Base-by-base conservation (phyloP, 1,140 invertebrate species). In the Leptinotarsa lineolata region DNA sequence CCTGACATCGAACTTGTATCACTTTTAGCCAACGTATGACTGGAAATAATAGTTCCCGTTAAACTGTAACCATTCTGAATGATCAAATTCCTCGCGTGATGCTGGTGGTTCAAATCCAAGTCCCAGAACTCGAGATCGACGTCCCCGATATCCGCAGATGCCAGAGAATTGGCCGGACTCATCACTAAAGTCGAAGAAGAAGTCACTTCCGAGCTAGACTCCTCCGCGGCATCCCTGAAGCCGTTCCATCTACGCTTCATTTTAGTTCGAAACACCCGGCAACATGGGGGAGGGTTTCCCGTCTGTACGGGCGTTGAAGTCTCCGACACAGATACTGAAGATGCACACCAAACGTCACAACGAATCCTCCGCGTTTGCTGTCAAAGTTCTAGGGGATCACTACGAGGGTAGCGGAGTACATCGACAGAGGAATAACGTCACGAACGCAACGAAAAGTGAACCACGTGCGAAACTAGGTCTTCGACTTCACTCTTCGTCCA, bases 121-220 rank as follows among this genome's bases (percentile, higher is more conserved):
- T 94, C 91, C 93, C 93, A 95, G 72, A 95, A 87, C 77, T 95
- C 93, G 61, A 94, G 86, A 76, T 94, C 93, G 68, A 92, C 90
- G 80, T 92, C 86, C 82, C 92, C 85, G 82, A 90, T 86, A 64
- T 88, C 88, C 12, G 80, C 81, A 11, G 87, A 89, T 72, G 91
- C 90, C 78, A 92, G 84, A 39, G 90, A 91, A 68, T 91, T 90
- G 18, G 90, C 89, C 58, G 91, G 91, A 76, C 81, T 83, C 89
- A 90, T 90, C 74, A 88, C 88, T 86, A 87, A 89, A 84, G 87
- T 90, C 76, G 83, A 85, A 73, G 87, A 87, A 59, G 90, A 92
- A 20, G 91, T 91, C 78, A 93, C 92, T 85, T 93, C 92, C 58
- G 91, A 89, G 64, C 90, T 92, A 82, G 90, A 89, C 81, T 92